Base-by-base conservation (phyloP, 2,113 vertebrate species). In the Centropus unirufus region DNA sequence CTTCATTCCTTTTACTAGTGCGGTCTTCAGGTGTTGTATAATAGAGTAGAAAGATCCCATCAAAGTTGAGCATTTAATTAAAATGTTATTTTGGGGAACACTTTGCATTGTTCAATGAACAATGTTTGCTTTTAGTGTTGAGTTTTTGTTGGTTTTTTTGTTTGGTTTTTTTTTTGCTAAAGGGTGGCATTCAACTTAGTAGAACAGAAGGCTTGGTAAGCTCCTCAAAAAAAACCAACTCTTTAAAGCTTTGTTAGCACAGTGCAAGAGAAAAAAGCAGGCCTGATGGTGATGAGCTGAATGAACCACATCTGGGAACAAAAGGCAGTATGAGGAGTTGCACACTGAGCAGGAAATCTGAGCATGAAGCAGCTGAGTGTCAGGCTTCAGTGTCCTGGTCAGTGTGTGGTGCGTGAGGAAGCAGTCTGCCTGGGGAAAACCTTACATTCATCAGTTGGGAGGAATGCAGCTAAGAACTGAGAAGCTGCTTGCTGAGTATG, bases 361-460 rank as follows among this genome's bases (percentile, higher is more conserved):
- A 61, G 47, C 47, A 23, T 0, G 4, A 29, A 36, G 30, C 30
- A 39, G 79, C 22, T 21, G 30, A 14, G n/a, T 22, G 36, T 46
- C 9, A 9, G 83, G 36, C 16, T n/a, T 34, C 24, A 5, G 23
- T 15, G 47, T 32, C 55, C 32, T 63, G 17, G 3, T 34, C 32
- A 5, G 46, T 1, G 2, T 1, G 2, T 7, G 29, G 19, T 20
- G 36, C 1, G 6, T 14, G 47, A 21, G 51, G 75, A 49, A 32
- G 24, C 58, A 27, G 72, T 39, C 70, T 26, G 64, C n/a, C 42
- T 8, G 16, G 2, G 12, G 26, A 32, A 21, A 1, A 39, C 12
- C 17, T 1, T 11, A 24, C 16, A 1, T n/a, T 36, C 6, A 0
- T 11, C 11, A 40, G n/a, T 46, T 27, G 29, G 46, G 46, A 72